Evolutionary conservation across 2,113 vertebrate genomes (phyloP), one percentile per base, ranked within the genome.

Genomic region (Sinocyclocheilus anshuiensis): DNA sequence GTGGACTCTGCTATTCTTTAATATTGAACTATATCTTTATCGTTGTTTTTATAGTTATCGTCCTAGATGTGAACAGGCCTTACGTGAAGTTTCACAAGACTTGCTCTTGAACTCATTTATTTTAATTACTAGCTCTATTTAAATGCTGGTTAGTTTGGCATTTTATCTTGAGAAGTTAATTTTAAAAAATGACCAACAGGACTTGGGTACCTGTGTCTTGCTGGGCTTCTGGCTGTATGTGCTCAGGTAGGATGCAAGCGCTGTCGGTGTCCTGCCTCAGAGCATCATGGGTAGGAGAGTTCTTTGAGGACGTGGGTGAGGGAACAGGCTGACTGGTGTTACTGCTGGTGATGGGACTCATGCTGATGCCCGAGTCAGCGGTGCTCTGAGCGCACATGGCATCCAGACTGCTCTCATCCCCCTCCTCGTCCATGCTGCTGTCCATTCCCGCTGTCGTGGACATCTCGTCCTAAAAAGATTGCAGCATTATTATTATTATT

Each of bases 371-470:
- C 16, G 88, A 87, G 84, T 89, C 88, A 1, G 84, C 67, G 18
- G 79, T 67, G 75, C 72, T 86, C 79, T 86, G 86, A 50, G 65
- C 63, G 11, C 86, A 93, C 89, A 93, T 94, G 85, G 92, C 94
- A 1, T 94, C 94, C 79, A 85, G 91, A 81, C 93, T 95, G 87
- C 93, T 94, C 39, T 95, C 93, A 0, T 91, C 93, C 53, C 87
- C 92, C 83, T 94, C 94, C 83, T 95, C 95, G 1, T 95, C 94
- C 53, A 92, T 92, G 77, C 94, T 95, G 83, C 93, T 95, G 88
- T 95, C 94, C n/a, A 94, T 94, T 86, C 95, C 94, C 79, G 95
- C 93, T 6, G 92, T 91, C 86, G 93, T 90, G 0, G 92, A 93
- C 50, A 92, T 88, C 89, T 94, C 95, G 0, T 93, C 94, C 95